Evolutionary conservation across 2,888 invertebrate genomes (phyloP), one percentile per base, ranked within the genome.

Genomic region (Oeneis ivallda): DNA sequence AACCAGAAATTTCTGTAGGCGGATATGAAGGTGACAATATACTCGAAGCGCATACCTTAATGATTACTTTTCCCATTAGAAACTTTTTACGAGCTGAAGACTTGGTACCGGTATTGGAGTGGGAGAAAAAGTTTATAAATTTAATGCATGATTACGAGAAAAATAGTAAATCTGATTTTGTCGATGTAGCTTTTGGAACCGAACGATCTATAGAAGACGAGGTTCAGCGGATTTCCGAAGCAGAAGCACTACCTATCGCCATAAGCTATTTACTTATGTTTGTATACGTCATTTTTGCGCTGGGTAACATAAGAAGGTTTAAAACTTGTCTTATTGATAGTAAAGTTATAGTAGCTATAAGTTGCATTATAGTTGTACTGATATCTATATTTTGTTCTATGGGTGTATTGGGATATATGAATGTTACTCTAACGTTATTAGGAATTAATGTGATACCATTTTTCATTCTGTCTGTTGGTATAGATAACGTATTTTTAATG

Each of bases 391-490:
- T 93, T 6, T 95, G 96, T 76, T 96, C 98, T 1, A 89, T 98
- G 71, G 98, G 99, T 43, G 90, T 97, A 70, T 96, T 97, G 90
- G 97, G 97, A 7, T 98, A 95, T 82, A 78, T 94, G 32, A 94
- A 94, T 1, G 90, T 97, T 26, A 94, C 96, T 0, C 95, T 97
- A 0, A 97, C 98, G 1, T 93, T 99, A 77, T 93, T 99, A 73
- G 97, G 98, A 56, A 95, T 99, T 61, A 98, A 99, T 89, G 97
- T 99, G 0, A 96, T 99, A 74, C 99, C 99, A 4, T 99, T 99
- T 86, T 94, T 99, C 71, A 96, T 99, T 4, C 89, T 99, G 56
- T 98, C 99, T 26, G 96, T 99, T 1, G 99, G 99, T 32, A 97
- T 99, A 0, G 99, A 99, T 85, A 99, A 99, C 80, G 98, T 99